Percentiles rank a stretch among this genome's conserved stretches.
Evolutionary conservation across 35 echinoderm and acorn worm genomes (phyloP).

Genomic region (Acanthaster planci): DNA sequence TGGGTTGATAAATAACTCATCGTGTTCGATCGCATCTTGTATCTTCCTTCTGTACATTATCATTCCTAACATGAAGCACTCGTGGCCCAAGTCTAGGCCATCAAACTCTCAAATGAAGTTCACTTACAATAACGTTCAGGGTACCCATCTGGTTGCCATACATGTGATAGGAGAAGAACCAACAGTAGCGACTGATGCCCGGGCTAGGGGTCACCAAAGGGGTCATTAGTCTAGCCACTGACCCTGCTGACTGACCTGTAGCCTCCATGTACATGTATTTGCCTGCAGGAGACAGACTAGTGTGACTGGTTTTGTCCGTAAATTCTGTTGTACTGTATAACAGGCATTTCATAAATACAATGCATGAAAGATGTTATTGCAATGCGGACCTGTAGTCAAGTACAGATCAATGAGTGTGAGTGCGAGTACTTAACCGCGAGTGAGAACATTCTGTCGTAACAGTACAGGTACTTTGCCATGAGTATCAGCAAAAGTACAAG

Average conservation of each 20-base stretch:
- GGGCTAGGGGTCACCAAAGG: constrained; percentile 6
- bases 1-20: not conserved
- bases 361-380: too few species aligned
- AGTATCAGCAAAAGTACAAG: too few species aligned
- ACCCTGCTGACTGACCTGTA: constrained; percentile 19
- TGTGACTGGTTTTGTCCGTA: too few species aligned
- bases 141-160: constrained; percentile 48
- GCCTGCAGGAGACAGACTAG: constrained; percentile 6
- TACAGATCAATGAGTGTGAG: too few species aligned
- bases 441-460: too few species aligned
- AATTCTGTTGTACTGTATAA: too few species aligned
- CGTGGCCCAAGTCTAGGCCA: not conserved
- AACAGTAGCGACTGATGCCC: constrained; percentile 8
- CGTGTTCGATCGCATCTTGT: not conserved
- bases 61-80: not conserved
- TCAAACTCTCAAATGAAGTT: not conserved
- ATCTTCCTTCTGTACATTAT: not conserved
- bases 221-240: constrained; percentile 20
- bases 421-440: too few species aligned
- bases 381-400: too few species aligned
- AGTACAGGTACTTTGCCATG: too few species aligned
- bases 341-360: too few species aligned
- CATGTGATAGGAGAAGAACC: constrained; percentile 43
- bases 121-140: constrained; percentile 16
- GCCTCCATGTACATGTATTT: constrained; percentile 43